Conservation (phyloP, 2,797 vertebrate species). For the Myotis vivesi region DNA sequence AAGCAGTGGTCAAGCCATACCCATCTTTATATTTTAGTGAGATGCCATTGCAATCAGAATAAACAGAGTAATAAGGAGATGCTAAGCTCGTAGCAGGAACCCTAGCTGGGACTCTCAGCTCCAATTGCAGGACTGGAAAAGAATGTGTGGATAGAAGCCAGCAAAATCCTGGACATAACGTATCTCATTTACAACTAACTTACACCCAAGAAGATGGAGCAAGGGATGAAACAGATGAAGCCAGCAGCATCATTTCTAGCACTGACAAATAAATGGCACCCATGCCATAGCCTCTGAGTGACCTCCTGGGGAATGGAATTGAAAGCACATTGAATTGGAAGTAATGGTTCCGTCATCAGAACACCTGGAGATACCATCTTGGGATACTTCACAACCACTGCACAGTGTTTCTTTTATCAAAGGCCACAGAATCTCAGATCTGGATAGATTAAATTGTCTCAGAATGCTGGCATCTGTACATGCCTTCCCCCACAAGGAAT, state of each 20-base stretch:
- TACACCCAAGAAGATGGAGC: not conserved
- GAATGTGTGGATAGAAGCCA: not conserved
- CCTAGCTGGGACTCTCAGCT: not conserved
- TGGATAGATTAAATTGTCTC: not conserved
- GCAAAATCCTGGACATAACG: not conserved
- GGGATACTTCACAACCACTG: not conserved
- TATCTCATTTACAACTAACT: not conserved
- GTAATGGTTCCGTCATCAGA: not conserved
- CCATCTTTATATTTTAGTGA: slow-evolving; percentile 7
- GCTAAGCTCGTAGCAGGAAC: not conserved
- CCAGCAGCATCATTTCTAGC: not conserved
- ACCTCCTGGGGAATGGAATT: not conserved
- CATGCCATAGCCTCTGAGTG: not conserved
- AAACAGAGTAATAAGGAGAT: not conserved
- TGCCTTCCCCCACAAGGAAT: not conserved
- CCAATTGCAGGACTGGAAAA: not conserved
- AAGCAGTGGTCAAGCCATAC: not conserved
- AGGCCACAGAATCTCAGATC: not conserved
- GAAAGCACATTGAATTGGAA: not conserved
- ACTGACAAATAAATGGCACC: not conserved
- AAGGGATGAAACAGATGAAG: not conserved
- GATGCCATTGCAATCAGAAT: not conserved
- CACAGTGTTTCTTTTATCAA: not conserved
- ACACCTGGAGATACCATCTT: not conserved
- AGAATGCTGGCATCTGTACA: not conserved